Percentiles rank a stretch among this genome's conserved stretches.
Evolutionary conservation across 2,888 invertebrate genomes (phyloP).

Genomic region (Scaptomyza polygonia): DNA sequence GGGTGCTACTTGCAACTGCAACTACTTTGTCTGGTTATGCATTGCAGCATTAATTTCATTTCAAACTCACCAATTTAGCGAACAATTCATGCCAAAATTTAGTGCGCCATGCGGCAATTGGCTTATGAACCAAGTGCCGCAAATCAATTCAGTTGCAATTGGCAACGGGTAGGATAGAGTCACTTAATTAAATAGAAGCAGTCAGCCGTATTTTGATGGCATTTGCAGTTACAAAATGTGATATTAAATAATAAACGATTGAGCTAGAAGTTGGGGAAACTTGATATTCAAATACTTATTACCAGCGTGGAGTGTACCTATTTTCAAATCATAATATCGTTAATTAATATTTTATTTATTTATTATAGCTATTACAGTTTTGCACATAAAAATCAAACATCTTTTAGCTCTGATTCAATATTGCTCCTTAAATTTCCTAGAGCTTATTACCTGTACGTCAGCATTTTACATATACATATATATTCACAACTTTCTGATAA

Average conservation of each 20-base stretch:
- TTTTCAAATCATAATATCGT: no score
- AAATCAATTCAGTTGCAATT: conserved; percentile 31
- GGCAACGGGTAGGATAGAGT: neutral
- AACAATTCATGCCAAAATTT: conserved; percentile 1
- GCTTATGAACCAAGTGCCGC: conserved; percentile 33
- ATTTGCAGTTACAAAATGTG: neutral
- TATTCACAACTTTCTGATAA: neutral
- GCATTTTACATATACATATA: neutral
- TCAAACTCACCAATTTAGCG: conserved; percentile 2
- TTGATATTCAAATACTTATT: no score
- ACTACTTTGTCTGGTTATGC: conserved; percentile 3
- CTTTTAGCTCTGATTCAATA: neutral
- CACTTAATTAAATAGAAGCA: neutral
- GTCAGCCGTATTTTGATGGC: neutral
- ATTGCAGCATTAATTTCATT: conserved; percentile 25
- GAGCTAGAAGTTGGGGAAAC: neutral
- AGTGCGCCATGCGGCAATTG: conserved; percentile 18
- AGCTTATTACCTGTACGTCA: neutral
- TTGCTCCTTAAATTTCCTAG: neutral
- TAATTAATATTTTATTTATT: neutral
- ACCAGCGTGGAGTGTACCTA: no score
- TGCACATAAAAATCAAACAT: no score
- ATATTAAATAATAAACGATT: neutral
- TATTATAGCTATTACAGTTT: no score
- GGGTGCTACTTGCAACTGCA: neutral